A percentile compares a stretch with the other conserved stretches of the same genome.
Conservation (phyloP, 2,888 invertebrate species). For the Pseudolycoriella hygida region DNA sequence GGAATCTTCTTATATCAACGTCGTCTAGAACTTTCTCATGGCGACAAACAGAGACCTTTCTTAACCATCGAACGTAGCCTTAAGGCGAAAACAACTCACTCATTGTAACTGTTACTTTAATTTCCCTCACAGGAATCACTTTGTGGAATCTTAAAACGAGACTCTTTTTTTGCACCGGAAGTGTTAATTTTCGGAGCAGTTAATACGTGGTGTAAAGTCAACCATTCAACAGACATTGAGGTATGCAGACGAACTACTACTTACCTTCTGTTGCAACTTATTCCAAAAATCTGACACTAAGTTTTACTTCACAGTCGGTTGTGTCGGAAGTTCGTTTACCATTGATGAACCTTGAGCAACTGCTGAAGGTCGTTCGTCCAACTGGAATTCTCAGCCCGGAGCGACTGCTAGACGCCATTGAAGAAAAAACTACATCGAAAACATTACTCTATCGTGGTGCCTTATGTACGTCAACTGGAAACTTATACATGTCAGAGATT, state of each 20-base stretch:
- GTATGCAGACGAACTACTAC: conserved; percentile 9
- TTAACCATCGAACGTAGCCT: too few relatives aligned
- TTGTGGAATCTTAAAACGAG: conserved; percentile 67
- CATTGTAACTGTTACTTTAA: too few relatives aligned
- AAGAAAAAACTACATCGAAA: conserved; percentile 64
- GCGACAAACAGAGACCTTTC: too few relatives aligned
- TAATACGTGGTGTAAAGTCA: conserved; percentile 67
- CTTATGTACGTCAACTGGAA: conserved; percentile 45
- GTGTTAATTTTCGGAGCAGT: conserved; percentile 88
- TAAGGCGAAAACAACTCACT: too few relatives aligned
- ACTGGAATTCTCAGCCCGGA: conserved; percentile 76
- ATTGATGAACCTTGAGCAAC: conserved; percentile 71
- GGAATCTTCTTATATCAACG: too few relatives aligned
- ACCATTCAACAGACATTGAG: conserved; percentile 36
- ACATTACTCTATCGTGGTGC: conserved; percentile 73
- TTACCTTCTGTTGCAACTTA: too few relatives aligned
- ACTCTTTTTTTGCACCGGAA: conserved; percentile 94
- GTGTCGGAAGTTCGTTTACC: conserved; percentile 60
- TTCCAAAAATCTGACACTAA: background rate
- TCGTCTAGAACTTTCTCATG: too few relatives aligned
- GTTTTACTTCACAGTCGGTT: conserved; percentile 25
- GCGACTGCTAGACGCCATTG: conserved; percentile 84
- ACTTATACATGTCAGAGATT: too few relatives aligned
- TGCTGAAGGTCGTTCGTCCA: conserved; percentile 76
- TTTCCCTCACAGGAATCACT: conserved; percentile 63